Evolutionary conservation across 2,113 vertebrate genomes (phyloP).

Genomic region (Gasterosteus aculeatus): DNA sequence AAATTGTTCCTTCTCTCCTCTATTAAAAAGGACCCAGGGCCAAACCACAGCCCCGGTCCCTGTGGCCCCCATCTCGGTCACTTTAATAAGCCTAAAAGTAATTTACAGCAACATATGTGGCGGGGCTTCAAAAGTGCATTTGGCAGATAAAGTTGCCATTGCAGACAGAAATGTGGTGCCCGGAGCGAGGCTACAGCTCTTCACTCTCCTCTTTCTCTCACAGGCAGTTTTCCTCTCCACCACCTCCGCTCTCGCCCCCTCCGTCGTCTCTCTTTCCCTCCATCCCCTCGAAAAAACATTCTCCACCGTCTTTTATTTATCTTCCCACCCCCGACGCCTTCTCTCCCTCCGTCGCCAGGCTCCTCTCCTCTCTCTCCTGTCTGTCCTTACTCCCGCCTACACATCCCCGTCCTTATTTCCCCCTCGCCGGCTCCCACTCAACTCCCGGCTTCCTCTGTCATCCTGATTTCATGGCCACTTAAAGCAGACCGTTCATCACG

Average conservation of each 20-base stretch:
- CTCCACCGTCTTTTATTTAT: constrained; percentile 10
- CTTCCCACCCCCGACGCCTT: constrained; percentile 21
- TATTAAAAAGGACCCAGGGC: constrained; percentile 60
- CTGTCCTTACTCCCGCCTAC: constrained; percentile 41
- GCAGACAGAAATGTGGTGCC: constrained; percentile 71
- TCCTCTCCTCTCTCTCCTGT: constrained; percentile 23
- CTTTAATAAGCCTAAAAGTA: constrained; percentile 69
- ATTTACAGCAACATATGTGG: constrained; percentile 75
- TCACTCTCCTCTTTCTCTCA: constrained; percentile 32
- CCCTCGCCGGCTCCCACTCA: constrained; percentile 35
- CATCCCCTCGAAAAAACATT: constrained; percentile 8
- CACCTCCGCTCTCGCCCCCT: constrained; percentile 26
- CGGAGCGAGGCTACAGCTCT: constrained; percentile 53
- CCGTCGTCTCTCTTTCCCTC: constrained; percentile 3
- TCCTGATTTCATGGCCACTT: constrained; percentile 52
- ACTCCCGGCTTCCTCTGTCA: constrained; percentile 29
- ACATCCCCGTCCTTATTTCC: constrained; percentile 34
- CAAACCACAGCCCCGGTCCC: constrained; percentile 32
- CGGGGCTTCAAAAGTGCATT: constrained; percentile 78
- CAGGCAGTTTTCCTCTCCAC: constrained; percentile 22
- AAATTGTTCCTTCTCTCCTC: constrained; percentile 33
- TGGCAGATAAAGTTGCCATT: constrained; percentile 74
- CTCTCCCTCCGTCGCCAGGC: not conserved
- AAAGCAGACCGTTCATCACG: constrained; percentile 21
- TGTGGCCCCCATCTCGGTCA: constrained; percentile 34